Evolutionary conservation across 1,140 invertebrate species (phyloP), one percentile per base, ranked within the genome.

Genomic region (Bursaphelenchus mucronatus): DNA sequence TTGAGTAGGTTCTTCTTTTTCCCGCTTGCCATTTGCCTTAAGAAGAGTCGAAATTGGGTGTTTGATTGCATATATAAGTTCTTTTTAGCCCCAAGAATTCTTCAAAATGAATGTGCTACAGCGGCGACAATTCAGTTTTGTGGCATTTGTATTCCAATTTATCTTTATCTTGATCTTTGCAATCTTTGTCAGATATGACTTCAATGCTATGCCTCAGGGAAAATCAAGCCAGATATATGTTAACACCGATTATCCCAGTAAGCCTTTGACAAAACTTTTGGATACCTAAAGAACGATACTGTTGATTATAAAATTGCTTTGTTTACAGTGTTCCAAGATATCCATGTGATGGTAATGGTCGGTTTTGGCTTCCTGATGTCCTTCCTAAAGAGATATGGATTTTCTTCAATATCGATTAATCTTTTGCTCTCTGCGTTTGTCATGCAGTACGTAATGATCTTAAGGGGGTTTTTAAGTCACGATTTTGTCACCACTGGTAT

Each of bases 361-460:
- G 71, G 71, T 13, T 76, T 76, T 56, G 71, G 71, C 15, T 73
- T 73, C 45, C 59, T 73, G 5, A 69, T 73, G 59, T 68, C 74
- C 39, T 73, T 73, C 66, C 30, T 76, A 9, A 73, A 76, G 39
- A 87, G 87, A 71, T 96, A 96, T 81, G 89, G 91, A 30, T 92
- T 90, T 84, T 90, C 90, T 64, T 88, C 90, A 0, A 86, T 95
- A 0, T 90, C 91, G 0, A 86, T 94, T 66, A 95, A 92, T 73
- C 87, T 94, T 75, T 86, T 97, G 1, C 79, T 94, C 5, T 76
- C 80, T 9, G 79, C 82, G 0, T 80, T 84, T 58, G 68, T 71
- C 9, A 71, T 76, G 30, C 66, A 74, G 64, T 78, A 70, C 67
- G 68, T 51, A 43, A 74, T 73, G 49, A 59, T 78, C 45, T 61